phyloP scores from a whole-genome alignment of 2,888 invertebrate species.

The Ophion slaviceki region DNA sequence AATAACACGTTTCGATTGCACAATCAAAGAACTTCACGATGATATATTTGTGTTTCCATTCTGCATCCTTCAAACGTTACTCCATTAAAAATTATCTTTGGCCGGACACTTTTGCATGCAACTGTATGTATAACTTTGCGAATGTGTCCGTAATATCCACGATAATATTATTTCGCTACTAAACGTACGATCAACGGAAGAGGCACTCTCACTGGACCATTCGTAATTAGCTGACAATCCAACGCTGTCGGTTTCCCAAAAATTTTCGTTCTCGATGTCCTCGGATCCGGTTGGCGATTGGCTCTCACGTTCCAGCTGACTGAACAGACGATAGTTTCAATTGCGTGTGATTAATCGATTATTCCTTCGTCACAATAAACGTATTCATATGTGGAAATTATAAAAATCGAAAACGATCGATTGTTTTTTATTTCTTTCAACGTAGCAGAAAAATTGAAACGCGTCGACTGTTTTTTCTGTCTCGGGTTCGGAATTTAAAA shows the following conservation, averaged over 20 bases:
- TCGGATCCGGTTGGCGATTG: slow-evolving; percentile 70
- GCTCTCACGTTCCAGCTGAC: slow-evolving; percentile 74
- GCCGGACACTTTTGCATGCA: too few species aligned
- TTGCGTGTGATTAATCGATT: neutral
- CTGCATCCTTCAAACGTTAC: too few species aligned
- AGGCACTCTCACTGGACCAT: slow-evolving; percentile 49
- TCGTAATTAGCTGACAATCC: slow-evolving; percentile 55
- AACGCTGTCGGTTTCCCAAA: slow-evolving; percentile 51
- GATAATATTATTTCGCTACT: neutral
- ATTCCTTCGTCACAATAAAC: neutral
- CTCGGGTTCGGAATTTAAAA: too few species aligned
- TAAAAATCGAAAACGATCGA: too few species aligned
- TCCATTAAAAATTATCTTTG: too few species aligned
- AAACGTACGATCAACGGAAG: slow-evolving; percentile 52
- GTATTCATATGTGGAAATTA: neutral
- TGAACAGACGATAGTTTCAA: slow-evolving; percentile 31
- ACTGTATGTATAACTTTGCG: too few species aligned
- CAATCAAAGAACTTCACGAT: too few species aligned
- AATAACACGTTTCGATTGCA: too few species aligned
- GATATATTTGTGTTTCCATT: too few species aligned
- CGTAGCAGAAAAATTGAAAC: neutral
- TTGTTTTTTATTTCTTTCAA: too few species aligned
- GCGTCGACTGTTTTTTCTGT: neutral
- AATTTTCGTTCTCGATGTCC: slow-evolving; percentile 71
- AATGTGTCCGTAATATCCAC: too few species aligned